A percentile compares a stretch with the other conserved stretches of the same genome.
phyloP scores from a whole-genome alignment of 1,140 invertebrate species.

The Heterodera carotae region DNA sequence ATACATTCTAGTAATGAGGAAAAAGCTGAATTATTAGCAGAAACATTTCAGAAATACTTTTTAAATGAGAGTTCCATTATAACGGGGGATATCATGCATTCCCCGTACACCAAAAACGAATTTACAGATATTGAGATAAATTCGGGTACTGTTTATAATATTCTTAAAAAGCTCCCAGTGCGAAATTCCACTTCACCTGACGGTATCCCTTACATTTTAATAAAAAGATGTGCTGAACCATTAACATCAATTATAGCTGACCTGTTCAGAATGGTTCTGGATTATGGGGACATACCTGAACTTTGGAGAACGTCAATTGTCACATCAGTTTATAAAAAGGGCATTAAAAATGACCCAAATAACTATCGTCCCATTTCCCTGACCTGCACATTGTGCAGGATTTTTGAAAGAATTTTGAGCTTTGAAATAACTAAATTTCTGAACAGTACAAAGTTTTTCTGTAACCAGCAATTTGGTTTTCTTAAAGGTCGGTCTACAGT shows the following conservation, averaged over 20 bases:
- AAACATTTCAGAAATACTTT: slow-evolving; percentile 11
- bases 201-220: slow-evolving; percentile 13
- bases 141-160: background rate
- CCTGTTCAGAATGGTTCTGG: background rate
- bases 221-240: slow-evolving; percentile 2
- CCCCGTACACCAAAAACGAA: too few species aligned
- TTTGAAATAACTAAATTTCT: too few species aligned
- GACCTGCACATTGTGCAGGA: slow-evolving; percentile 8
- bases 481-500: too few species aligned
- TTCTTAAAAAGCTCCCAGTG: slow-evolving; percentile 4
- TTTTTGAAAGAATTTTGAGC: slow-evolving; percentile 11
- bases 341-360: background rate
- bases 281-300: background rate
- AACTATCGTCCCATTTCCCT: slow-evolving; percentile 25
- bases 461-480: too few species aligned
- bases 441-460: too few species aligned
- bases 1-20: background rate
- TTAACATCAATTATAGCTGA: slow-evolving; percentile 2
- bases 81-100: background rate
- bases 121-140: slow-evolving; percentile 8
- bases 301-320: slow-evolving; percentile 17
- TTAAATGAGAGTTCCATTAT: too few species aligned
- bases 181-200: slow-evolving; percentile 25
- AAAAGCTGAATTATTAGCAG: slow-evolving; percentile 11
- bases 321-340: slow-evolving; percentile 15